phyloP scores from a whole-genome alignment of 2,888 invertebrate genomes.

The Archips crataeganus region DNA sequence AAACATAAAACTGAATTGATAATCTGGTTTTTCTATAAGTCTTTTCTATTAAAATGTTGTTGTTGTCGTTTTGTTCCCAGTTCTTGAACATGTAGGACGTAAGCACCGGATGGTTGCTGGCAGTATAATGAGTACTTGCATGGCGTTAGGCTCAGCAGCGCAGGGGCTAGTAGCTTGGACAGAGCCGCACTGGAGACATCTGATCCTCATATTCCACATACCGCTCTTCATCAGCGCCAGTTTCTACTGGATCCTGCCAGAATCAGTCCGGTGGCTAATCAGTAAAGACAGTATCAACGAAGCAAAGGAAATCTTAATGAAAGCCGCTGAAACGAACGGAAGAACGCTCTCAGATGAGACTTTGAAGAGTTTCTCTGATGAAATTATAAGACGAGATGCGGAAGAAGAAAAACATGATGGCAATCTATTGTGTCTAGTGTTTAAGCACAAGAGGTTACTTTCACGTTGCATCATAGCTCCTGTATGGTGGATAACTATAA shows the following conservation, averaged over 20 bases:
- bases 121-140: slow-evolving; percentile 81
- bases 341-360: slow-evolving; percentile 64
- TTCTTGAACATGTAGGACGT: slow-evolving; percentile 89
- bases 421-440: slow-evolving; percentile 1
- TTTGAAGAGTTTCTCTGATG: slow-evolving; percentile 45
- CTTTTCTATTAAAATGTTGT: too few relatives aligned
- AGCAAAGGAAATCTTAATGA: slow-evolving; percentile 82
- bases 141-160: slow-evolving; percentile 53
- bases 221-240: slow-evolving; percentile 86
- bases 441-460: slow-evolving; percentile 22
- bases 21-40: too few relatives aligned
- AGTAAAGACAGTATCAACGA: slow-evolving; percentile 86
- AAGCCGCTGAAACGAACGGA: slow-evolving; percentile 83
- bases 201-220: slow-evolving; percentile 85
- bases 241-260: slow-evolving; percentile 87
- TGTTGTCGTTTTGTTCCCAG: slow-evolving; percentile 59
- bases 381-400: neutral
- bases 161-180: slow-evolving; percentile 87
- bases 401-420: neutral
- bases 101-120: slow-evolving; percentile 87
- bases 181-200: slow-evolving; percentile 86
- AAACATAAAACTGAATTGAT: too few relatives aligned
- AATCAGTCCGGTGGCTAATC: slow-evolving; percentile 89
- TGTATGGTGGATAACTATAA: slow-evolving; percentile 85
- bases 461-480: slow-evolving; percentile 42